Evolutionary conservation across 1,140 invertebrate genomes (phyloP).

Genomic region (Drosophila willistoni): DNA sequence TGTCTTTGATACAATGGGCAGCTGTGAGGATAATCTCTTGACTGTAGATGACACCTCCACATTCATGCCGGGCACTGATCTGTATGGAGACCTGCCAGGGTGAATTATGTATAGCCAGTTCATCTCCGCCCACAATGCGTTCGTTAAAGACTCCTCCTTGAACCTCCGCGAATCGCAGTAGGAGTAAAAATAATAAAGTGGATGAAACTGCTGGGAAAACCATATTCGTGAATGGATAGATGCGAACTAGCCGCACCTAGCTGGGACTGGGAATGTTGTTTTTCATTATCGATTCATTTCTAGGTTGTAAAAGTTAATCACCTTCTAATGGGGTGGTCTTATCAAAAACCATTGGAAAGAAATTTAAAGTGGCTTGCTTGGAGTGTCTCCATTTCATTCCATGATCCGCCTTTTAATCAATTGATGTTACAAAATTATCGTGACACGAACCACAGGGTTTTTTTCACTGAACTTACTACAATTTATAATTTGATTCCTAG

Average conservation of each 20-base stretch:
- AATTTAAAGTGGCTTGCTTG: constrained; percentile 10
- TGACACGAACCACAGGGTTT: too few species aligned
- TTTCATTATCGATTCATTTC: constrained; percentile 38
- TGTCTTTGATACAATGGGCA: constrained; percentile 84
- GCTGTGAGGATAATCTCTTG: constrained; percentile 85
- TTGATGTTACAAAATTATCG: neutral
- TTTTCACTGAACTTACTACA: too few species aligned
- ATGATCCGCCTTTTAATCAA: neutral
- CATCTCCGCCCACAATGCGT: constrained; percentile 85
- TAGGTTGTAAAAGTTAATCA: constrained; percentile 63
- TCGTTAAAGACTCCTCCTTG: constrained; percentile 30
- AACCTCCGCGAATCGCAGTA: neutral
- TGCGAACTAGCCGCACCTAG: constrained; percentile 38
- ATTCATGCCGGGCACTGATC: constrained; percentile 84
- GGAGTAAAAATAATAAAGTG: constrained; percentile 15
- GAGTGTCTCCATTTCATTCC: neutral
- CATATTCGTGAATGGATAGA: constrained; percentile 22
- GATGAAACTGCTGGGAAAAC: neutral
- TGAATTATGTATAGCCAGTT: constrained; percentile 84
- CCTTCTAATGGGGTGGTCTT: constrained; percentile 47
- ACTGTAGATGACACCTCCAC: constrained; percentile 85
- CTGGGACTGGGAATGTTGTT: neutral
- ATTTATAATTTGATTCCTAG: too few species aligned
- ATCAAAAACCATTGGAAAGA: constrained; percentile 36
- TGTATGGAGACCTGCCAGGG: constrained; percentile 86